phyloP scores from a whole-genome alignment of 2,888 invertebrate genomes.

The Diachrysia chrysitis region DNA sequence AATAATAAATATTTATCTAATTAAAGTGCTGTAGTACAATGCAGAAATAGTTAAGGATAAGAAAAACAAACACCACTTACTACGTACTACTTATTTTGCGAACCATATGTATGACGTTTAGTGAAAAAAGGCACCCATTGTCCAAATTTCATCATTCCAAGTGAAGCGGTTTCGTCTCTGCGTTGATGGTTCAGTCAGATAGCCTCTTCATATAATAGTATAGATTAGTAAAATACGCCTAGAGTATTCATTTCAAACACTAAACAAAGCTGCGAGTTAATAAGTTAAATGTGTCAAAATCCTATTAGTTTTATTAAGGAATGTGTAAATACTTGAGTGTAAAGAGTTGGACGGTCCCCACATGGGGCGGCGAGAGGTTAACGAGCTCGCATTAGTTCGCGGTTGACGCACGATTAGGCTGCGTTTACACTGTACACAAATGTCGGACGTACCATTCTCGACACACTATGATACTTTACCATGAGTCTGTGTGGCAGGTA shows the following conservation, averaged over 20 bases:
- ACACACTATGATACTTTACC: not conserved
- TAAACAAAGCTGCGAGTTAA: not conserved
- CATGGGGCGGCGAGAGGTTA: not conserved
- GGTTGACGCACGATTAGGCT: not conserved
- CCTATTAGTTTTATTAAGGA: not conserved
- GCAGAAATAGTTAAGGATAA: too few relatives aligned
- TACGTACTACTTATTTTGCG: too few relatives aligned
- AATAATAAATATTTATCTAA: too few relatives aligned
- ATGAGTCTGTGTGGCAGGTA: too few relatives aligned
- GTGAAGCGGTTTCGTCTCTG: too few relatives aligned
- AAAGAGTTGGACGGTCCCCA: not conserved
- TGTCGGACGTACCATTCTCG: not conserved
- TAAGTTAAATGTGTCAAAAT: conserved; percentile 3
- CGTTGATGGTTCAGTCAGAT: too few relatives aligned
- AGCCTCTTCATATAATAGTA: too few relatives aligned
- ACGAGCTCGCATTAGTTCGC: not conserved
- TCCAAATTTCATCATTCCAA: too few relatives aligned
- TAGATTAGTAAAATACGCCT: not conserved
- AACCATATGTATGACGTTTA: too few relatives aligned
- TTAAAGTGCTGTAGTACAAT: too few relatives aligned
- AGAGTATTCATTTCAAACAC: not conserved
- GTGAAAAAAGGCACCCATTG: too few relatives aligned
- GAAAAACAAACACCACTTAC: too few relatives aligned
- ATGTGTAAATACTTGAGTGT: not conserved
- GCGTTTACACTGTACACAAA: not conserved